Base-by-base conservation (phyloP, 1,140 invertebrate genomes). In the Teleogryllus occipitalis region DNA sequence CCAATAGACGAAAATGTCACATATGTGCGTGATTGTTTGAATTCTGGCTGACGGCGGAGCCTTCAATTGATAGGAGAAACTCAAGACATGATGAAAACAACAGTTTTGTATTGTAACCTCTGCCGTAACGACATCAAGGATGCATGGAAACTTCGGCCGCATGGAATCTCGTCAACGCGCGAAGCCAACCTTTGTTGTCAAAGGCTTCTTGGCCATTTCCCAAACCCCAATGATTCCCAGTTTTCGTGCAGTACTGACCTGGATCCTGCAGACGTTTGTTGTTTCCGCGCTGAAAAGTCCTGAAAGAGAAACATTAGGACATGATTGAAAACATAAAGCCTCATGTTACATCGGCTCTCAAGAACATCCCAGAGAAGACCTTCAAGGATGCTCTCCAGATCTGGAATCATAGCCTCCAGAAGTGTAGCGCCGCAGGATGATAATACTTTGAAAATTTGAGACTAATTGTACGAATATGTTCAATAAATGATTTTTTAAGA, bases 1-100 rank as follows among this genome's bases (percentile, higher is more conserved):
- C 78, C 79, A 82, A 84, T 78, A 79, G 82, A 83, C 75, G 80
- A 82, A 80, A 81, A 83, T 78, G 79, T 84, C 72, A 48, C n/a
- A 21, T 39, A 27, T 77, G 76, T 77, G 76, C 48, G 21, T 48
- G 47, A 77, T 10, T 27, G 14, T 75, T 76, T 75, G 78, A 27
- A 65, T 76, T 79, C 78, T 47, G n/a, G 75, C 78, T 10, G 72
- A 65, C 47, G 78, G 46, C 75, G 76, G 78, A 79, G 78, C 78
- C 49, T 54, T 54, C 49, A 54, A 8, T 54, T 8, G 49, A 54
- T 54, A 8, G 49, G 15, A 54, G 8, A 79, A 75, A 75, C 74
- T 75, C 74, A 8, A 75, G 8, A 75, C 8, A 75, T 75, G 49
- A 54, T 15, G 74, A 75, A 75, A 75, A 75, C 74, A 75, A 75